Evolutionary conservation across 2,888 invertebrate genomes (phyloP).

Genomic region (Hipparchia sbordonii): DNA sequence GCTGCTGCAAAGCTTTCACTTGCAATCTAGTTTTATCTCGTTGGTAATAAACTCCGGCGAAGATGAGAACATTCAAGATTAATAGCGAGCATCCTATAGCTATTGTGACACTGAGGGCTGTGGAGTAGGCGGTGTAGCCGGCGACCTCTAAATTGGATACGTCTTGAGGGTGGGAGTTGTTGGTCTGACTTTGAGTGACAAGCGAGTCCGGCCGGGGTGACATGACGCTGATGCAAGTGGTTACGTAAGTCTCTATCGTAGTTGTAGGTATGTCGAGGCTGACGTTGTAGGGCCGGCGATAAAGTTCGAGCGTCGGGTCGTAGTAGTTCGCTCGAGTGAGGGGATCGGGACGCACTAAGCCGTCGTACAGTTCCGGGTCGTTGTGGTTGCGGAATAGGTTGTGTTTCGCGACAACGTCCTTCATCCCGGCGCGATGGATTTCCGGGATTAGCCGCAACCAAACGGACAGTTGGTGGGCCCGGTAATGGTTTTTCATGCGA

Average conservation of each 20-base stretch:
- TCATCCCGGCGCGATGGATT: constrained; percentile 93
- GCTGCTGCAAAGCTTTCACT: constrained; percentile 88
- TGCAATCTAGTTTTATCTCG: constrained; percentile 89
- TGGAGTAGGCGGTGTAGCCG: constrained; percentile 89
- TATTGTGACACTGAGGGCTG: constrained; percentile 89
- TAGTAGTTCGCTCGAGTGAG: constrained; percentile 86
- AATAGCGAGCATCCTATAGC: constrained; percentile 92
- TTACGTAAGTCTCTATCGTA: constrained; percentile 85
- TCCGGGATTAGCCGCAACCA: constrained; percentile 97
- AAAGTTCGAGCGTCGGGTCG: constrained; percentile 84
- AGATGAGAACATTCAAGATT: constrained; percentile 91
- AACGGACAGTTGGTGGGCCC: constrained; percentile 97
- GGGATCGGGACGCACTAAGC: constrained; percentile 92
- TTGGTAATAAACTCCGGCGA: constrained; percentile 93
- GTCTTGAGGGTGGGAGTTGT: constrained; percentile 88
- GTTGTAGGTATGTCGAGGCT: constrained; percentile 79
- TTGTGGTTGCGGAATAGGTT: constrained; percentile 96
- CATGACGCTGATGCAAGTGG: constrained; percentile 87
- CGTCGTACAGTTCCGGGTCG: constrained; percentile 94
- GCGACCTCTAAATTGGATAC: constrained; percentile 91
- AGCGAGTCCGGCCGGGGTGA: constrained; percentile 86
- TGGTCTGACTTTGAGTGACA: constrained; percentile 73
- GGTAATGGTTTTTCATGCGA: constrained; percentile 96
- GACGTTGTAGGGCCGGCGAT: constrained; percentile 84
- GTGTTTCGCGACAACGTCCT: constrained; percentile 93